These are phyloP conservation scores for Lagopus leucura DNA, from an alignment of 2,113 vertebrate genomes.

Conservation along the genomic window DNA sequence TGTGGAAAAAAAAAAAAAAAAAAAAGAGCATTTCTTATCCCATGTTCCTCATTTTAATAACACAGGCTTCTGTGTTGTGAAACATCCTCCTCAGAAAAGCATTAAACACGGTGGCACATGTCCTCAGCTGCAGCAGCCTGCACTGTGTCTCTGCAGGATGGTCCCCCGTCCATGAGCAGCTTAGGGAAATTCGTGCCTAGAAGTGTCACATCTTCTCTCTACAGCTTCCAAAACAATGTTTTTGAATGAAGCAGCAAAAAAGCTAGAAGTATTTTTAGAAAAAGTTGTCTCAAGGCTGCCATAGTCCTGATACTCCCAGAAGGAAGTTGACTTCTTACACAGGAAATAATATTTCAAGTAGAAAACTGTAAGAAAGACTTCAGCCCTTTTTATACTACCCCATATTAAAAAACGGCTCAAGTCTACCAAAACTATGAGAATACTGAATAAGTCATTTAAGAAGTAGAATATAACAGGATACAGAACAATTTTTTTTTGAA, in stretches of 20 bases:
- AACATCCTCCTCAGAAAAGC: neutral
- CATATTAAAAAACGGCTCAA: neutral
- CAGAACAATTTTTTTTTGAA: neutral
- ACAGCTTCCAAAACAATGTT: neutral
- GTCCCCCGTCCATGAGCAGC: neutral
- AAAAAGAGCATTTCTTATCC: neutral
- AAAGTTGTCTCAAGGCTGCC: neutral
- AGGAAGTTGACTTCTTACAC: neutral
- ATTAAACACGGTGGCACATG: rapidly evolving
- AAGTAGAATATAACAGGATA: neutral
- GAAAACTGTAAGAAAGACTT: neutral
- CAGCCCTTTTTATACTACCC: neutral
- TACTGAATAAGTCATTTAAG: neutral
- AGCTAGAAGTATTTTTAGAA: neutral
- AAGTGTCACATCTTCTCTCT: neutral
- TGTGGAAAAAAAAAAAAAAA: neutral
- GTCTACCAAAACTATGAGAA: neutral
- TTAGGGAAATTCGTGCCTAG: neutral
- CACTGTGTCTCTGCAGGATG: too few species aligned
- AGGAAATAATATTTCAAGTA: neutral
- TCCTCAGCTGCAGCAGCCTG: neutral
- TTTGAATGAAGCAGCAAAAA: neutral
- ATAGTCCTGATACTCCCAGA: neutral
- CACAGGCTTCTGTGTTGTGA: neutral
- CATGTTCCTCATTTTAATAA: neutral